Conservation (phyloP, 1,140 invertebrate genomes). For the Pseudomyrmex flavicornis region DNA sequence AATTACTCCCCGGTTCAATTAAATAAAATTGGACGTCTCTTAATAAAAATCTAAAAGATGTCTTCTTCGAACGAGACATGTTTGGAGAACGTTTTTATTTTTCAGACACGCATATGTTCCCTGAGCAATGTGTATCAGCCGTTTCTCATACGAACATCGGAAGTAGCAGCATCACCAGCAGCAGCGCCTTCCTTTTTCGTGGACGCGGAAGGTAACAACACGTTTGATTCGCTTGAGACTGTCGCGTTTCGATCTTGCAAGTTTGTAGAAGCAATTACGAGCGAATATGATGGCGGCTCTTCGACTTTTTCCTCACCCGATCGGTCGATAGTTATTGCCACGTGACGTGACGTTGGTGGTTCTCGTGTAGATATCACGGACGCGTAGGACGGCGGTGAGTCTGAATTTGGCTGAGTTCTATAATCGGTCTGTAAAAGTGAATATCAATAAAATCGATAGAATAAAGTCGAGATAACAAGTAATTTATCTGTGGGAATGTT, state of each 20-base stretch:
- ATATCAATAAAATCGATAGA: no score
- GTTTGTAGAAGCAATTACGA: neutral
- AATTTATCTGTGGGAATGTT: no score
- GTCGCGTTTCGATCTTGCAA: neutral
- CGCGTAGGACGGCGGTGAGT: conserved; percentile 37
- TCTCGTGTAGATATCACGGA: conserved; percentile 11
- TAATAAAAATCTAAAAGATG: no score
- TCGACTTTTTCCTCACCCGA: conserved; percentile 8
- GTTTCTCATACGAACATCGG: no score
- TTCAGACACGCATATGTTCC: no score
- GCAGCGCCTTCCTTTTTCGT: neutral
- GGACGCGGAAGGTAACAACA: neutral
- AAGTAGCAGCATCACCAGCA: neutral
- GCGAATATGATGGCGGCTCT: conserved; percentile 34
- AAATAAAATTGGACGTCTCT: no score
- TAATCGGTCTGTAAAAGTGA: neutral
- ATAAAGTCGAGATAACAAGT: neutral
- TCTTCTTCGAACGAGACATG: no score
- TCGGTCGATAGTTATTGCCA: neutral
- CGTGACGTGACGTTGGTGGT: neutral
- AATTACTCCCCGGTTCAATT: no score
- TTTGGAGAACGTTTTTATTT: no score
- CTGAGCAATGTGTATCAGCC: no score
- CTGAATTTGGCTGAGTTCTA: neutral
- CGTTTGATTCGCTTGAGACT: neutral